These are phyloP conservation scores for Chelonus insularis DNA, from an alignment of 1,140 invertebrate species.

Conservation along the genomic window DNA sequence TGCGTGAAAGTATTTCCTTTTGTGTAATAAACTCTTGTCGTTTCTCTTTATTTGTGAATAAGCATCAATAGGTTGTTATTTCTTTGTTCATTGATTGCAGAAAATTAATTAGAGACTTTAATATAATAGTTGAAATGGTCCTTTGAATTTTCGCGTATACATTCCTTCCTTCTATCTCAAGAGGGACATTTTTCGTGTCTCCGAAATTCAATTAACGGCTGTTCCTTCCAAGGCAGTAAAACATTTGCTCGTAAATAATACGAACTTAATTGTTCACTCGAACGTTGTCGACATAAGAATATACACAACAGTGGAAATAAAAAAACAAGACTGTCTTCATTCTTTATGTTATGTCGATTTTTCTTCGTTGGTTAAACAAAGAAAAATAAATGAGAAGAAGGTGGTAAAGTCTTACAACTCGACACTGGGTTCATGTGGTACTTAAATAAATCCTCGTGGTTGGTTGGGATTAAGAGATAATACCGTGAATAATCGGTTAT, in stretches of 20 bases:
- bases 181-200: slow-evolving; percentile 18
- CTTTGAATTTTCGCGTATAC: background rate
- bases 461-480: slow-evolving; percentile 32
- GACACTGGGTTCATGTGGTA: background rate
- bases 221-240: slow-evolving; percentile 22
- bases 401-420: slow-evolving; percentile 4
- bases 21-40: background rate
- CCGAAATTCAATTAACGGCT: slow-evolving; percentile 42
- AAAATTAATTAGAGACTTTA: slow-evolving; percentile 5
- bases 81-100: background rate
- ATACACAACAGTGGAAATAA: background rate
- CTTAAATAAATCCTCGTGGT: slow-evolving; percentile 27
- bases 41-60: background rate
- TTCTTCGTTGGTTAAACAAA: background rate
- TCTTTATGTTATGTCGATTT: slow-evolving; percentile 22
- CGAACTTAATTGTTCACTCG: slow-evolving; percentile 36
- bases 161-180: slow-evolving; percentile 9
- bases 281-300: slow-evolving; percentile 6
- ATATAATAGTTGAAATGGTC: too few relatives aligned
- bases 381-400: background rate
- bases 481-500: slow-evolving; percentile 31
- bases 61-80: background rate
- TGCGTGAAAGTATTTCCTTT: background rate
- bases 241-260: slow-evolving; percentile 39
- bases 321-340: slow-evolving; percentile 15